These are phyloP conservation scores for Stichodactyla helianthus DNA, from an alignment of 64 coral and sea anemone species.

Conservation along the genomic window DNA sequence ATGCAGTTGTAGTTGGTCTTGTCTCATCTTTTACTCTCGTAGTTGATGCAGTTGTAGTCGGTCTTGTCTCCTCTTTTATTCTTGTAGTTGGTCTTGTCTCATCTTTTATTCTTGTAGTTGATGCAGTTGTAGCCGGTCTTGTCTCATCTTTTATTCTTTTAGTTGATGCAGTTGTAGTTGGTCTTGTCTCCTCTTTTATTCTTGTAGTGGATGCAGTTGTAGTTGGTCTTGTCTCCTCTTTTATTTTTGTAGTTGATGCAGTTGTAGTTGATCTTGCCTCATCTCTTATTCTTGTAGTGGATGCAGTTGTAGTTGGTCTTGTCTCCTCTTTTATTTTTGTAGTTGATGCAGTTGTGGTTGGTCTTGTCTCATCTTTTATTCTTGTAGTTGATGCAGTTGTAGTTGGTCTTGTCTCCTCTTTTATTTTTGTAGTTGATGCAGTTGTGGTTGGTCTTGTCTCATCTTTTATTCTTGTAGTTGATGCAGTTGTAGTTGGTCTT, in stretches of 20 bases:
- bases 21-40: neutral
- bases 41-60: neutral
- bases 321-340: neutral
- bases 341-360: neutral
- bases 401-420: neutral
- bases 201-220: neutral
- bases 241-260: neutral
- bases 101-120: neutral
- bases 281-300: neutral
- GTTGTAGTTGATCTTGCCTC: neutral
- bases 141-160: neutral
- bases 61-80: neutral
- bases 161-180: neutral
- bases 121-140: neutral
- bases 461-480: neutral
- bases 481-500: neutral
- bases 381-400: neutral
- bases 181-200: neutral
- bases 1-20: neutral
- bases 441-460: neutral
- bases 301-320: neutral
- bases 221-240: neutral
- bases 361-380: neutral
- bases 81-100: neutral
- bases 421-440: neutral